Evolutionary conservation across 2,888 invertebrate species (phyloP), one percentile per base, ranked within the genome.

Genomic region (Anorthoa munda): DNA sequence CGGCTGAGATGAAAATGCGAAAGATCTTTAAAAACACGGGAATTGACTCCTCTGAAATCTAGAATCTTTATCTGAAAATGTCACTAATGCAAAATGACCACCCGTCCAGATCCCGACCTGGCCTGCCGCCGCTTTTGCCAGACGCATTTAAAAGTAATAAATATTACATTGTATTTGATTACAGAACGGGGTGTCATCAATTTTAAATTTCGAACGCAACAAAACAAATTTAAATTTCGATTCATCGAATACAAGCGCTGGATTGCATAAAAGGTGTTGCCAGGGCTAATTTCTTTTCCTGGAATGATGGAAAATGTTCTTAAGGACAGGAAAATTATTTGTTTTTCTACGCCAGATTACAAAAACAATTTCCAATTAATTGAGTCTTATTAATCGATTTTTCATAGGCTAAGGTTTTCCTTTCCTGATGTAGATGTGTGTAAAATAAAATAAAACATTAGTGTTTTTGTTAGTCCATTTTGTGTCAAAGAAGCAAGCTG

Each of bases 121-220:
- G 9, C 26, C 46, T 75, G 23, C 51, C 45, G 55, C 48, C 50
- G 23, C 59, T 65, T 53, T 70, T 75, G 67, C 61, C 74, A 53
- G 23, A 39, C 46, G 18, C 55, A 72, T 80, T 63, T 72, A 80
- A 80, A 80, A 77, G 79, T 69, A 83, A 83, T 86, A 84, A 81
- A 83, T 86, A 81, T 72, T 59, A 79, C 73, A 85, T 80, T 81
- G 79, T 87, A 87, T 88, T 88, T 85, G 86, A 84, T 87, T 82
- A 81, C 84, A 79, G 68, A 81, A 76, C 75, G 60, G 70, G 72
- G 70, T 48, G 78, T 75, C 86, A 86, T 83, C 82, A 86, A 86
- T 87, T 87, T 88, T 76, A 85, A 85, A 87, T 87, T 87, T 84
- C 82, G 84, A 82, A 77, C 56, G 61, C 74, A 75, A 81, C 75